Conservation (phyloP, 1,140 invertebrate species). For the Drosophila hydei region DNA sequence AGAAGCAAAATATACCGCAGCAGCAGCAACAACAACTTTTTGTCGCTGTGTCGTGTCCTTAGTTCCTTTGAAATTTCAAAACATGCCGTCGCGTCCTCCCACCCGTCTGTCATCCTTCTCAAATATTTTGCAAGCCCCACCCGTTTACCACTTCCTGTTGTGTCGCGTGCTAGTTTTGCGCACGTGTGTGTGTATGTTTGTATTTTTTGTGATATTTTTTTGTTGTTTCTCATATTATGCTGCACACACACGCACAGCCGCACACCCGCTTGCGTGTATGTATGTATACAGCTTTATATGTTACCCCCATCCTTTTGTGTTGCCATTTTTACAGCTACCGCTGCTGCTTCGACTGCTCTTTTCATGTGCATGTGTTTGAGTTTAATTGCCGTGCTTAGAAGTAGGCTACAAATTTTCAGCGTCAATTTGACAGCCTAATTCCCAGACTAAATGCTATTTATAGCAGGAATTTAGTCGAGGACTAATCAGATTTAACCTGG, state of each 20-base stretch:
- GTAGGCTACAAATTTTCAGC: slow-evolving; percentile 45
- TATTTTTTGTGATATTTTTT: slow-evolving; percentile 41
- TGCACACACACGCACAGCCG: background rate
- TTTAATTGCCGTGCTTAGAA: slow-evolving; percentile 44
- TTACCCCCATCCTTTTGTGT: slow-evolving; percentile 28
- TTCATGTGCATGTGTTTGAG: slow-evolving; percentile 19
- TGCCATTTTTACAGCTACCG: slow-evolving; percentile 38
- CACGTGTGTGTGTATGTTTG: slow-evolving; percentile 32
- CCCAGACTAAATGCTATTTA: slow-evolving; percentile 30
- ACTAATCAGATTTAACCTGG: slow-evolving; percentile 43
- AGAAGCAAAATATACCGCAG: slow-evolving; percentile 7
- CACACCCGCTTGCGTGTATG: background rate
- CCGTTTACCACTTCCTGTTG: slow-evolving; percentile 36
- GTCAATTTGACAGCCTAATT: slow-evolving; percentile 31
- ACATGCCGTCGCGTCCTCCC: background rate
- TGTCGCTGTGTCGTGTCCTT: background rate
- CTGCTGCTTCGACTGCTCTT: slow-evolving; percentile 23
- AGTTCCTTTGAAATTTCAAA: slow-evolving; percentile 3
- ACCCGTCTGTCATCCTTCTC: background rate
- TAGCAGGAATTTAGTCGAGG: background rate
- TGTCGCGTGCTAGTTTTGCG: slow-evolving; percentile 51
- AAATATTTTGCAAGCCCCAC: slow-evolving; percentile 5
- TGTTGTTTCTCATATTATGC: slow-evolving; percentile 14
- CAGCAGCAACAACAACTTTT: slow-evolving; percentile 14
- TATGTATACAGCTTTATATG: background rate